Conservation (phyloP, 2,888 invertebrate genomes). For the Ophion obscuratus region DNA sequence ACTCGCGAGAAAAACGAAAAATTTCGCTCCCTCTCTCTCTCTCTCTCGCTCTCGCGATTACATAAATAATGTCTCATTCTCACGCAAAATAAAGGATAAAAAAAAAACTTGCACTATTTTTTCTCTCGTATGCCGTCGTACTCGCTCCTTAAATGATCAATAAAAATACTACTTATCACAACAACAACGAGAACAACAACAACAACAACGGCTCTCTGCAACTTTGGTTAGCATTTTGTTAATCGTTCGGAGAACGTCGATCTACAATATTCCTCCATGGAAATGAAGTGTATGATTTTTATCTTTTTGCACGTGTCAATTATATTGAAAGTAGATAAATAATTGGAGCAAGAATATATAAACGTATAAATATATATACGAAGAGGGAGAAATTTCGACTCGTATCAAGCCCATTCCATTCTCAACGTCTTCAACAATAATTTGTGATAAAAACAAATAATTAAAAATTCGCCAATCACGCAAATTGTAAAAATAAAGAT, state of each 20-base stretch:
- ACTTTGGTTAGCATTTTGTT: constrained; percentile 77
- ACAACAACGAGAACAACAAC: constrained; percentile 77
- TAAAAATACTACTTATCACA: constrained; percentile 76
- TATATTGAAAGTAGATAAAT: background rate
- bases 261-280: background rate
- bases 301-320: background rate
- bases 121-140: background rate
- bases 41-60: constrained; percentile 35
- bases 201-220: constrained; percentile 75
- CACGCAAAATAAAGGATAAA: constrained; percentile 18
- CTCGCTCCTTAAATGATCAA: constrained; percentile 57
- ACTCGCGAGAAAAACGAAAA: constrained; percentile 18
- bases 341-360: background rate
- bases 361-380: background rate
- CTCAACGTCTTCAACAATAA: background rate
- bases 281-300: background rate
- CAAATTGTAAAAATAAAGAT: background rate
- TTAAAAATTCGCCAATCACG: background rate
- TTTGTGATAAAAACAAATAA: background rate
- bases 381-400: background rate
- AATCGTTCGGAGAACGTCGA: constrained; percentile 48
- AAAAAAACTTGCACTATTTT: constrained; percentile 3
- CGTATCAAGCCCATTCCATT: background rate
- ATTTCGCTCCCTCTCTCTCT: constrained; percentile 1
- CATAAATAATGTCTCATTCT: constrained; percentile 40